Conservation (phyloP, 2,797 vertebrate species). For the Tapirus indicus region DNA sequence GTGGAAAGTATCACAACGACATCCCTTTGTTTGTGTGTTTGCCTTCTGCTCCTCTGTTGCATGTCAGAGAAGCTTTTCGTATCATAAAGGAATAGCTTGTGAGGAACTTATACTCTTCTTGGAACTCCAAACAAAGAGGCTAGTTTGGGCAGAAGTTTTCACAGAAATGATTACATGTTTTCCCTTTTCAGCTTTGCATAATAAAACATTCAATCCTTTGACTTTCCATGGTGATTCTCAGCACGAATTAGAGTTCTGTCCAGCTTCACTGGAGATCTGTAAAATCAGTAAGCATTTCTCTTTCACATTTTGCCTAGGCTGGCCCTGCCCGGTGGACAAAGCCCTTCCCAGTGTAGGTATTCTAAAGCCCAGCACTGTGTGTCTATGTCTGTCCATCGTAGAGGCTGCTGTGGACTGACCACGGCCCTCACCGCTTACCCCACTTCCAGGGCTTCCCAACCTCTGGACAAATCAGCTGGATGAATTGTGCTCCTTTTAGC, state of each 20-base stretch:
- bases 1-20: neutral
- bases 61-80: neutral
- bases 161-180: neutral
- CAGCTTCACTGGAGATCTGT: neutral
- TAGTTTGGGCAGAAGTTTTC: neutral
- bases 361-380: neutral
- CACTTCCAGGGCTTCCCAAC: accelerated
- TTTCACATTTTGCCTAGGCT: neutral
- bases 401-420: accelerated
- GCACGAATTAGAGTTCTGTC: neutral
- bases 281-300: neutral
- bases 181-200: neutral
- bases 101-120: neutral
- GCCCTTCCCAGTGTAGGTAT: neutral
- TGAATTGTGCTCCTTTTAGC: neutral
- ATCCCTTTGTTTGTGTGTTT: neutral
- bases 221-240: neutral
- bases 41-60: neutral
- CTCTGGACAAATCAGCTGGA: neutral
- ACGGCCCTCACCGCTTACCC: neutral
- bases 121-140: neutral
- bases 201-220: neutral
- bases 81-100: neutral
- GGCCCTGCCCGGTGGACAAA: neutral
- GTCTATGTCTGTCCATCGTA: neutral